Base-by-base conservation (phyloP, 1,140 invertebrate genomes). In the Drosophila repleta region DNA sequence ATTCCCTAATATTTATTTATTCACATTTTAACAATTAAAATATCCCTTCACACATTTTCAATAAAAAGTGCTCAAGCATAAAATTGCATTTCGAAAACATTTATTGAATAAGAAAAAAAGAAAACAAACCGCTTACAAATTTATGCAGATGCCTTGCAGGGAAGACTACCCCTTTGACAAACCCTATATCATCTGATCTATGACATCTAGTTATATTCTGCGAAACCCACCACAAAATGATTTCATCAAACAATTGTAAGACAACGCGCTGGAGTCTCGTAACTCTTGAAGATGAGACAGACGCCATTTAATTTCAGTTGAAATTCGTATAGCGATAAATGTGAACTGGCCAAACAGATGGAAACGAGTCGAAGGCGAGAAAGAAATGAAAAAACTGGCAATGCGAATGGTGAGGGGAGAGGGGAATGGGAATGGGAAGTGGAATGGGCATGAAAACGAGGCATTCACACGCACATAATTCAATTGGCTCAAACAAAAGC, bases 381-480 rank as follows among this genome's bases (percentile, higher is more conserved):
- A 35, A 52, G 35, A 53, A 13, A 18, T 8, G 21, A 48, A 39
- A 58, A 48, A 67, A 68, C 53, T 46, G 63, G 48, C 49, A 56
- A 55, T 35, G 10, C 11, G 11, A 35, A 2, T 43, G 39, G 6
- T 29, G 6, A 29, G 29, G 29, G 15, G 7, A 17, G 18, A 7
- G 39, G 53, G 15, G 48, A 46, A 46, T 57, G 20, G 55, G 39
- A 71, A 39, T 18, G 39, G 18, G 41, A 70, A 52, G 48, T 11
- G 39, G 24, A 41, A 62, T 39, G 21, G 46, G 39, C 49, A 58
- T 35, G 24, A 64, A 70, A 79, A 64, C 55, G 63, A 69, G 73
- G 63, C 69, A 88, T 87, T 87, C 83, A 89, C 83, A 88, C 83
- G 83, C 79, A 88, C 83, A 88, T 88, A 88, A 88, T 89, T 88